Evolutionary conservation across 2,888 invertebrate species (phyloP), one percentile per base, ranked within the genome.

Genomic region (Achlya flavicornis): DNA sequence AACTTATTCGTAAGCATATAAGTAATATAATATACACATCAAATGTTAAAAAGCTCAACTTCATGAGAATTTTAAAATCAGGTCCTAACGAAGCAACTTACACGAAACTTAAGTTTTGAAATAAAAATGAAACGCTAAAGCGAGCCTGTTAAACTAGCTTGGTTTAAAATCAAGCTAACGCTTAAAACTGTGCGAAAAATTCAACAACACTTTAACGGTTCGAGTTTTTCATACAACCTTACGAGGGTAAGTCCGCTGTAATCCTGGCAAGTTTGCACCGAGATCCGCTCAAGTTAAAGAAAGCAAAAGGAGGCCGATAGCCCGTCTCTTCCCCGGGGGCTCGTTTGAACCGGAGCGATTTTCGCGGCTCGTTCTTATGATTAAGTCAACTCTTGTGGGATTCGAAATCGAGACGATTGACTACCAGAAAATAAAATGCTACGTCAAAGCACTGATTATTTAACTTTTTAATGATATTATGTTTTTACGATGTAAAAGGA

Each of bases 351-450:
- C 80, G 85, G 81, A 91, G 87, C 91, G 90, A 90, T 92, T 91
- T 87, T 90, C 89, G 89, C 90, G 87, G 87, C 85, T 81, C 91
- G 88, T 87, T 92, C 90, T 91, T 92, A 92, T 93, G 91, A 93
- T 93, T 93, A 92, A 93, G 89, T 87, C 89, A 84, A 87, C 80
- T 88, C 93, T 88, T 71, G 80, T 76, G 92, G 92, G 93, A 91
- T 79, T 88, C 75, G 73, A 72, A 80, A 79, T 80, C 80, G 83
- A 84, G 80, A 72, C 80, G 38, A 60, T 60, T 41, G 41, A 60
- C 60, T 68, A 66, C 66, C 66, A 74, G 77, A 75, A 41, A 41
- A 19, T 53, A 53, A 74, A 81, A 81, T 77, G 78, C 74, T 73
- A 67, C 26, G 41, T 63, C 61, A 53, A 4, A 14, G 19, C 53